phyloP scores from a whole-genome alignment of 2,888 invertebrate species.

The Sinelater perroti region DNA sequence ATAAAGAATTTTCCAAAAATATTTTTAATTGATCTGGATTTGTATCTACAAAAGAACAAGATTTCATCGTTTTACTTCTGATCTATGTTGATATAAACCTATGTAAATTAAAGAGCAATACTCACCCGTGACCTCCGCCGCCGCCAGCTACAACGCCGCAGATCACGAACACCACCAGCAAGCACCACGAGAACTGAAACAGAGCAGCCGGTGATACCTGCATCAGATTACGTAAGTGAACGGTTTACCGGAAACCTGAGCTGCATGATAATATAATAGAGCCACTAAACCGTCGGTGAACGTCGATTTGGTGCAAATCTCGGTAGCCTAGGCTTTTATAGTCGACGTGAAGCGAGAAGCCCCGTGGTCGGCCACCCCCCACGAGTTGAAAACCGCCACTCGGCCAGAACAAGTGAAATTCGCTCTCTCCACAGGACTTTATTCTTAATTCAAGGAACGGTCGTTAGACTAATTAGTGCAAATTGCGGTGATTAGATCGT shows the following conservation, averaged over 20 bases:
- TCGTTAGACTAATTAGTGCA: too few relatives aligned
- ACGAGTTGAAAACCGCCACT: constrained; percentile 12
- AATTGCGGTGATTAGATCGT: too few relatives aligned
- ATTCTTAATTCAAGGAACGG: too few relatives aligned
- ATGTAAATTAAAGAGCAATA: too few relatives aligned
- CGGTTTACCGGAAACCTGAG: constrained; percentile 24
- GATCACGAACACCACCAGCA: constrained; percentile 38
- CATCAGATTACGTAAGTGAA: constrained; percentile 8
- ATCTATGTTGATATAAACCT: too few relatives aligned
- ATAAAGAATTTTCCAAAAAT: too few relatives aligned
- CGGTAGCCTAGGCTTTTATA: constrained; percentile 23
- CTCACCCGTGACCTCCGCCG: constrained; percentile 46
- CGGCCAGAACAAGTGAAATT: constrained; percentile 33
- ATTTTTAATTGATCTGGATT: too few relatives aligned
- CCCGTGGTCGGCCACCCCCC: constrained; percentile 16
- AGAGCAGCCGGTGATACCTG: constrained; percentile 7
- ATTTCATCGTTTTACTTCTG: too few relatives aligned
- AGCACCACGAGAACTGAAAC: constrained; percentile 43
- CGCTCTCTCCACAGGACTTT: too few relatives aligned
- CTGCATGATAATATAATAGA: constrained; percentile 29
- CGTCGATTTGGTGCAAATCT: constrained; percentile 7
- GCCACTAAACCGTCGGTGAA: constrained; percentile 20
- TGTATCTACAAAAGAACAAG: too few relatives aligned
- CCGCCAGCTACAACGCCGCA: constrained; percentile 41
- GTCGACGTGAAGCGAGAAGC: constrained; percentile 18